Percentiles rank a stretch among this genome's conserved stretches.
These are phyloP conservation scores for Cairina moschata DNA, from an alignment of 2,113 vertebrate genomes.

Conservation along the genomic window DNA sequence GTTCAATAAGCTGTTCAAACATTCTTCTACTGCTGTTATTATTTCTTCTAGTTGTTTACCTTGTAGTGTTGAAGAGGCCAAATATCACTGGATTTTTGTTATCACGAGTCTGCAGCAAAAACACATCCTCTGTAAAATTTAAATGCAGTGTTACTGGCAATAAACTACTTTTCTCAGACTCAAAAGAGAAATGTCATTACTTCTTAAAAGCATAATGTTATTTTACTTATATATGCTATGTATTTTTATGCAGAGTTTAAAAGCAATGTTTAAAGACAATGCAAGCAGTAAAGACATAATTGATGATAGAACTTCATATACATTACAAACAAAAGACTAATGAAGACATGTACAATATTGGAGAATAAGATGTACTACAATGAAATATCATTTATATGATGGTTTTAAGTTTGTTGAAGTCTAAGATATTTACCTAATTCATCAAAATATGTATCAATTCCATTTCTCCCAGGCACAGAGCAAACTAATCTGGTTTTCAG, in stretches of 20 bases:
- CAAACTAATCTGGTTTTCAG: constrained; percentile 93
- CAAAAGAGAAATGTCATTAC: background rate
- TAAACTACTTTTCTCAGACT: background rate
- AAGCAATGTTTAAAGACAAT: background rate
- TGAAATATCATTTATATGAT: background rate
- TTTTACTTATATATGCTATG: background rate
- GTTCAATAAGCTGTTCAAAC: background rate
- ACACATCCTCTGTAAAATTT: constrained; percentile 90
- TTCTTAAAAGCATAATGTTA: background rate
- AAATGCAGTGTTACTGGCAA: background rate
- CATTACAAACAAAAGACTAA: background rate
- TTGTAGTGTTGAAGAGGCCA: constrained; percentile 96
- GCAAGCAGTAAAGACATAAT: background rate
- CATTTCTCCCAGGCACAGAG: constrained; percentile 90
- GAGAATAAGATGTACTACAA: background rate
- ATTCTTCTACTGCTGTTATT: background rate
- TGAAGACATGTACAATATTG: background rate
- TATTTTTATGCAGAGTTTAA: background rate
- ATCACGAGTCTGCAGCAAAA: constrained; percentile 90
- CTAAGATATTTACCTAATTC: constrained; percentile 85
- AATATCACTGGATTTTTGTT: constrained; percentile 95
- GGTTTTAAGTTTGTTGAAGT: background rate
- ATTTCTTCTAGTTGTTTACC: constrained; percentile 75
- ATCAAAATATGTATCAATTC: constrained; percentile 96
- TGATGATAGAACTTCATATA: background rate